Evolutionary conservation across 2,113 vertebrate species (phyloP), one percentile per base, ranked within the genome.

Genomic region (Embiotoca jacksoni): DNA sequence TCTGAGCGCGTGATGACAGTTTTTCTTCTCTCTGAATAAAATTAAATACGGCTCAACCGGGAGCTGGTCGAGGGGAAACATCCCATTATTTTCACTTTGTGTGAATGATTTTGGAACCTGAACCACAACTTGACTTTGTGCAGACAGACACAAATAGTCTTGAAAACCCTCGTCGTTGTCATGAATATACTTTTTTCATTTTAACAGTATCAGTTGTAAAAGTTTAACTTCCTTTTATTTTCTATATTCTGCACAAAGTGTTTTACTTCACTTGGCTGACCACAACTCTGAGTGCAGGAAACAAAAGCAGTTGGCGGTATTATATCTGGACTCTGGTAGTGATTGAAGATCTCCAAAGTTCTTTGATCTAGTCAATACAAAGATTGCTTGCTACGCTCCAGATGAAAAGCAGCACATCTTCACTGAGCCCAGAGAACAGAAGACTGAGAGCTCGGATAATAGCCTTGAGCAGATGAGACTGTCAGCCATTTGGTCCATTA

Each of bases 341-440:
- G 47, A 85, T 83, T 90, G 82, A 92, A 87, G 86, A 89, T 84
- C 44, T 80, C 72, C 56, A 71, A 83, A 89, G 55, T 84, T 81
- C 81, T 92, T 92, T 92, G 85, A 93, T 93, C 83, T 80, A 30
- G 72, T 70, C 67, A 70, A 87, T 88, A 80, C 89, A 90, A 88
- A 92, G 90, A 88, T 75, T 67, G 73, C 81, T 52, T 54, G 61
- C 89, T 37, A 49, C 16, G 36, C 80, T 82, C 47, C 70, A 66
- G 83, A 88, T 87, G 78, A 89, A 88, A 83, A 81, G 75, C 78
- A 66, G 39, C 76, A 41, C 77, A 85, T 89, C 89, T 91, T 81
- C n/a, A 0, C 72, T 58, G 72, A 83, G 83, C 71, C 55, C 75
- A 46, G 79, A 75, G 77, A 86, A 82, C 54, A 70, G 58, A 72